Base-by-base conservation (phyloP, 1,140 invertebrate genomes). In the Druon quercuslanigerum region DNA sequence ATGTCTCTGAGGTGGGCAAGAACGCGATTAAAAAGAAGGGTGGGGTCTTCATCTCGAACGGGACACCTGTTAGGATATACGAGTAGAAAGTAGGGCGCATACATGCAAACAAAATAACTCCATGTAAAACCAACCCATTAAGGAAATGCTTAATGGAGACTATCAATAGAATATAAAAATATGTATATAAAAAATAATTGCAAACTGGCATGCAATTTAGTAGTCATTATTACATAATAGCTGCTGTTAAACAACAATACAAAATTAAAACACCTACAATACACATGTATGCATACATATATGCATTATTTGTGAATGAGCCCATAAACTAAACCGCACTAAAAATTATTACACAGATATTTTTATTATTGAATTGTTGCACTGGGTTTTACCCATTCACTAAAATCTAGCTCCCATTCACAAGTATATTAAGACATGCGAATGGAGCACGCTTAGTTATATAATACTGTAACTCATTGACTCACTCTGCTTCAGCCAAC, bases 1-100 rank as follows among this genome's bases (percentile, higher is more conserved):
- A 40, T 46, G 25, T 46, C 54, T 56, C 20, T 56, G 56, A 46
- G 33, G 60, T 25, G 40, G 40, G 60, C 33, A 66, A 66, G 60
- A 66, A 33, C 60, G 40, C 40, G 3, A 66, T 66, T 40, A 66
- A 20, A 33, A 56, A 13, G 57, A 25, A 60, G 57, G 60, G 60
- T 66, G 60, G 60, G 60, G 60, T 46, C 25, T 66, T 66, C 60
- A 66, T 66, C 25, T 66, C 60, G 25, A 66, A 66, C 60, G 60
- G 60, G 60, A 66, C 60, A 66, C 60, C 60, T 66, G 60, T 66
- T 66, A 20, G 25, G 40, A 66, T 46, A 46, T 11, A 46, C 40
- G 40, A 40, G n/a, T 66, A 66, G 60, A 66, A 66, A 66, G 60
- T 66, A 66, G 60, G 60, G 60, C 60, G 60, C 46, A 66, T 66